phyloP scores from a whole-genome alignment of 1,140 invertebrate species.

The Polyergus mexicanus region DNA sequence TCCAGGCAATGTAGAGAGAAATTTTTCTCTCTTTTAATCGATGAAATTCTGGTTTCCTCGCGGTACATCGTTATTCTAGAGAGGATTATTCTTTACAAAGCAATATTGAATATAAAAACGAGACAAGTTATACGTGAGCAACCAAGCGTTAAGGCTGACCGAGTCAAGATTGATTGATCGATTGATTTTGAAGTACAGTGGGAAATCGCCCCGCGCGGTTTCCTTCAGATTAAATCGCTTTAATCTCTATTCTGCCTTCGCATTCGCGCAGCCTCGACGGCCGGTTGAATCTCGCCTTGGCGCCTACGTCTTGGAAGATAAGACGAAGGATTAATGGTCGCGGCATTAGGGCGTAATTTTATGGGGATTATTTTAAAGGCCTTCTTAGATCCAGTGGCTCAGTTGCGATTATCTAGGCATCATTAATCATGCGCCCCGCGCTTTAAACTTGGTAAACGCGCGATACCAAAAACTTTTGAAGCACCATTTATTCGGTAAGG shows the following conservation, averaged over 20 bases:
- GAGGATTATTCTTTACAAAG: not conserved
- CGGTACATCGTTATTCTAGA: not conserved
- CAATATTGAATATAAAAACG: not conserved
- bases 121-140: conserved; percentile 4
- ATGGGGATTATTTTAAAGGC: conserved; percentile 82
- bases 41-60: not conserved
- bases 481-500: conserved; percentile 63
- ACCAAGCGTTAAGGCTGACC: conserved; percentile 26
- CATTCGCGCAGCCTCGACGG: conserved; percentile 38
- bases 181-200: conserved; percentile 2
- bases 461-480: conserved; percentile 71
- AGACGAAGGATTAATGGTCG: conserved; percentile 79
- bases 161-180: conserved; percentile 14
- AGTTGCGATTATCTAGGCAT: conserved; percentile 79
- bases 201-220: not conserved
- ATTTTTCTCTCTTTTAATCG: not conserved
- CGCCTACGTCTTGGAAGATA: conserved; percentile 66
- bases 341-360: conserved; percentile 81
- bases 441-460: conserved; percentile 72
- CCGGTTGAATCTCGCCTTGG: conserved; percentile 53
- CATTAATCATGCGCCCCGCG: conserved; percentile 79
- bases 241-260: conserved; percentile 56
- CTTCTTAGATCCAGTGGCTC: conserved; percentile 78
- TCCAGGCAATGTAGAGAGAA: not conserved
- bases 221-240: conserved; percentile 43